These are phyloP conservation scores for Euphonia xanthogaster DNA, from an alignment of 2,797 vertebrate genomes.

Conservation along the genomic window DNA sequence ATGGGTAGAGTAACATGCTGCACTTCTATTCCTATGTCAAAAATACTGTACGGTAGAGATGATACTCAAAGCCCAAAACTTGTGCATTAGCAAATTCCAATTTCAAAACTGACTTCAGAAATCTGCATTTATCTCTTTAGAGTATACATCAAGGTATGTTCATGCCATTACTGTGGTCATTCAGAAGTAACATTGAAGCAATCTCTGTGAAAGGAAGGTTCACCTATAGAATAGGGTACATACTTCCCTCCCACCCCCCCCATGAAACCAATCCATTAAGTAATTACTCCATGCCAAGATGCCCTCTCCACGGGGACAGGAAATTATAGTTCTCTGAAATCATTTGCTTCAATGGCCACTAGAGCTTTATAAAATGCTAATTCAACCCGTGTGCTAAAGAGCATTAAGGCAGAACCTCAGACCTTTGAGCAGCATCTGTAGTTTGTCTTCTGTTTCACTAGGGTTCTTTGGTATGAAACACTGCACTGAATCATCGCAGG, in stretches of 20 bases:
- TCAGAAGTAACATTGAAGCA: background rate
- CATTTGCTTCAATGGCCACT: background rate
- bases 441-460: background rate
- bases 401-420: background rate
- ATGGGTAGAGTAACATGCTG: background rate
- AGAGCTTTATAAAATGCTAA: background rate
- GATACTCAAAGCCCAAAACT: background rate
- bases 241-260: too few species aligned
- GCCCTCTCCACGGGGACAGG: background rate
- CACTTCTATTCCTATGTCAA: background rate
- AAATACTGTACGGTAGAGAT: background rate
- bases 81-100: background rate
- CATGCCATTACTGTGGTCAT: background rate
- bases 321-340: background rate
- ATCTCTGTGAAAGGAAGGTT: background rate
- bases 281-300: background rate
- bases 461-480: background rate
- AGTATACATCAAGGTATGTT: background rate
- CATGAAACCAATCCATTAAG: background rate
- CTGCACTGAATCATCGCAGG: background rate
- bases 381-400: background rate
- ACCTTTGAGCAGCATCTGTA: background rate
- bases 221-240: background rate
- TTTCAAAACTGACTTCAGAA: background rate
- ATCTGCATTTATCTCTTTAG: background rate